Conservation (phyloP, 2,888 invertebrate genomes). For the Lissocephala sabroskyi region DNA sequence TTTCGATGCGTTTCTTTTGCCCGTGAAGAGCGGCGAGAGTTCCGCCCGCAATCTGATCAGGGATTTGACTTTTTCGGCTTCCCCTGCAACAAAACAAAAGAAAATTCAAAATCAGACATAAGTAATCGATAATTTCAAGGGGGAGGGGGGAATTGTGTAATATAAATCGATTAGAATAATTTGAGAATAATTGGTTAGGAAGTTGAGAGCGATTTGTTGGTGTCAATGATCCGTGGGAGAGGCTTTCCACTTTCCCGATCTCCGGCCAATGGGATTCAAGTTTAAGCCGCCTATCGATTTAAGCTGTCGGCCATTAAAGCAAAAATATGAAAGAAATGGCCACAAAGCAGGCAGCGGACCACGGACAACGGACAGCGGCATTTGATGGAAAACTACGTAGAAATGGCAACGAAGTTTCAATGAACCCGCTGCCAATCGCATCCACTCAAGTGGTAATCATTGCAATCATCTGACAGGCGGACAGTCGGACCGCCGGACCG, state of each 20-base stretch:
- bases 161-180: conserved; percentile 1
- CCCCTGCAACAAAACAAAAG: conserved; percentile 62
- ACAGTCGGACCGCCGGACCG: conserved; percentile 26
- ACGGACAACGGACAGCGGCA: conserved; percentile 3
- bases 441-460: conserved; percentile 24
- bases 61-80: conserved; percentile 73
- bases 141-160: conserved; percentile 15
- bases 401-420: conserved; percentile 44
- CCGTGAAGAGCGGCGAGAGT: conserved; percentile 72
- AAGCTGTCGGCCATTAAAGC: too few relatives aligned
- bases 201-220: too few relatives aligned
- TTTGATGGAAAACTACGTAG: conserved; percentile 34
- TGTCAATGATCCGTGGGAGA: too few relatives aligned
- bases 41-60: conserved; percentile 72
- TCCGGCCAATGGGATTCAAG: conserved; percentile 43
- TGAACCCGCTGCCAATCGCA: conserved; percentile 41
- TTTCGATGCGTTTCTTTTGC: conserved; percentile 73
- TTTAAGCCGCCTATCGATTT: conserved; percentile 38
- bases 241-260: conserved; percentile 41
- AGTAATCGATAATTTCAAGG: conserved; percentile 15
- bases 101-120: conserved; percentile 6
- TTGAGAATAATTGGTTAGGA: too few relatives aligned
- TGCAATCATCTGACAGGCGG: conserved; percentile 34
- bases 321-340: not conserved
- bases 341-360: too few relatives aligned